Evolutionary conservation across 2,113 vertebrate species (phyloP).

Genomic region (Vulpes vulpes): DNA sequence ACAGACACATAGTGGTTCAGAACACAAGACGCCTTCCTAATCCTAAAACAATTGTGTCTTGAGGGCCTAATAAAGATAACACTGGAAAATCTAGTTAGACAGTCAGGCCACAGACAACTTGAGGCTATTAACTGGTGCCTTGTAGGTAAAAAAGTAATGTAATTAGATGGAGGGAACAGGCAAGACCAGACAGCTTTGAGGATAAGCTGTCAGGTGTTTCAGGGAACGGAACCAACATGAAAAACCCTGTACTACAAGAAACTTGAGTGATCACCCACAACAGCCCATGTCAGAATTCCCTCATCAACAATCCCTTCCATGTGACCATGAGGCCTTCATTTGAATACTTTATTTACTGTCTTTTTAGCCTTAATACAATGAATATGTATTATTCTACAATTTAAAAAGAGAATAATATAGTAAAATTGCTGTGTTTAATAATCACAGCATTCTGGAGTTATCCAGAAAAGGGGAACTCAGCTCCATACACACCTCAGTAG

Average conservation of each 20-base stretch:
- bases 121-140: conserved; percentile 1
- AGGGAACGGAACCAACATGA: not conserved
- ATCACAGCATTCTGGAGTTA: not conserved
- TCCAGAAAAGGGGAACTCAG: not conserved
- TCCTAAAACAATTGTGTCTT: conserved; percentile 35
- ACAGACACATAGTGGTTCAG: not conserved
- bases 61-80: conserved; percentile 36
- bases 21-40: conserved; percentile 7
- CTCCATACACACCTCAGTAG: not conserved
- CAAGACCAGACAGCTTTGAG: not conserved
- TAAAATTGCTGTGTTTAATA: not conserved
- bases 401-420: not conserved
- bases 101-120: not conserved
- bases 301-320: not conserved
- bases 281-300: not conserved
- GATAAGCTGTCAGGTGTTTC: not conserved
- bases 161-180: conserved; percentile 6
- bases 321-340: not conserved
- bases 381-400: not conserved
- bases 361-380: not conserved
- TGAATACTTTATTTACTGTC: conserved; percentile 15
- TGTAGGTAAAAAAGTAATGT: conserved; percentile 27
- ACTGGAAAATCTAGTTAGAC: conserved; percentile 49
- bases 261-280: not conserved
- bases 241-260: not conserved